A percentile compares a stretch with the other conserved stretches of the same genome.
These are phyloP conservation scores for Sebastes melanostomus DNA, from an alignment of 2,797 vertebrate genomes.

Conservation along the genomic window DNA sequence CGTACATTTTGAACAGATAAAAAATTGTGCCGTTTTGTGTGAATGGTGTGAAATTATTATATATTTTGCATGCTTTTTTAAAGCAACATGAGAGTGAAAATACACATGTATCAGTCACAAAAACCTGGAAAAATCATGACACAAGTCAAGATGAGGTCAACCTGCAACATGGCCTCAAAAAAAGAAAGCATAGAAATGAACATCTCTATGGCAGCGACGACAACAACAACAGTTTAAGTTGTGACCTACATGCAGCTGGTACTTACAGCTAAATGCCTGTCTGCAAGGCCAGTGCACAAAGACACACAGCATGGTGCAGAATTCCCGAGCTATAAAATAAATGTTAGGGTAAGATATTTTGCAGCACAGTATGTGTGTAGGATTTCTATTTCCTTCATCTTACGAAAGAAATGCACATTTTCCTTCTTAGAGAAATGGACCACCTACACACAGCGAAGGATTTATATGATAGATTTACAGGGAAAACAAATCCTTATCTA, in stretches of 20 bases:
- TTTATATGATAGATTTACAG: not conserved
- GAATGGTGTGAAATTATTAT: not conserved
- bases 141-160: not conserved
- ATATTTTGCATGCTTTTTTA: not conserved
- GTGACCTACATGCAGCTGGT: not conserved
- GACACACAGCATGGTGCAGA: not conserved
- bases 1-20: not conserved
- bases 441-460: not conserved
- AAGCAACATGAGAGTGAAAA: not conserved
- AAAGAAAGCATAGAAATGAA: not conserved
- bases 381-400: not conserved
- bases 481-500: not conserved
- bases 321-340: not conserved
- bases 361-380: not conserved
- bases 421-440: not conserved
- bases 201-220: not conserved
- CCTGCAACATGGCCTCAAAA: not conserved
- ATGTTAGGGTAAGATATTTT: not conserved
- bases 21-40: not conserved
- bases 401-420: not conserved
- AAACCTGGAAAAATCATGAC: not conserved
- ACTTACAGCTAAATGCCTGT: not conserved
- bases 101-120: not conserved
- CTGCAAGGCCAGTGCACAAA: not conserved
- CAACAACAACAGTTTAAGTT: not conserved